Evolutionary conservation across 1,140 invertebrate genomes (phyloP).

Genomic region (Leptoteleia sp.): DNA sequence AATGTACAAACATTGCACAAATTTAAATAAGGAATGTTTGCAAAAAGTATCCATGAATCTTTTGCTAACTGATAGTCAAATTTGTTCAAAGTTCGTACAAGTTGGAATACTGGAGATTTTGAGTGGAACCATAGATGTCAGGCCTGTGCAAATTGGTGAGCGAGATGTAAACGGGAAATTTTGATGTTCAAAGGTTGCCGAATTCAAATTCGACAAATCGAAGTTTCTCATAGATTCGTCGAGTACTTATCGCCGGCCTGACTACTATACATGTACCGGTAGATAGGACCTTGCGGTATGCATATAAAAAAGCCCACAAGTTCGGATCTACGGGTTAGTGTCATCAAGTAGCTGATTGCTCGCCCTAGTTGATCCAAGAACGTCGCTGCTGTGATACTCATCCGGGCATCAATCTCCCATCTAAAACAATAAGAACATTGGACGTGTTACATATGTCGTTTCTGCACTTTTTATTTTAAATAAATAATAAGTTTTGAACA

Average conservation of each 20-base stretch:
- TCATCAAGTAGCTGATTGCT: constrained; percentile 80
- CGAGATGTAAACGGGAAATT: not conserved
- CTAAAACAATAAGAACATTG: constrained; percentile 33
- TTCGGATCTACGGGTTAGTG: constrained; percentile 83
- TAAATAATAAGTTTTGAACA: too few relatives aligned
- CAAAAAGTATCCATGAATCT: too few relatives aligned
- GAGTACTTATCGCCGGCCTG: constrained; percentile 79
- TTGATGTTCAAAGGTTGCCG: not conserved
- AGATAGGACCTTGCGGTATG: constrained; percentile 82
- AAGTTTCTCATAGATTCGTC: constrained; percentile 59
- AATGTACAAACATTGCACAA: too few relatives aligned
- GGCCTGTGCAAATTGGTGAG: constrained; percentile 15
- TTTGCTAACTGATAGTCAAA: too few relatives aligned
- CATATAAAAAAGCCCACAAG: constrained; percentile 82
- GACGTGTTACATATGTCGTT: too few relatives aligned
- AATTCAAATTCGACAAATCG: constrained; percentile 28
- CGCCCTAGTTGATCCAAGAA: constrained; percentile 5
- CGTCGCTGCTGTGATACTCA: not conserved
- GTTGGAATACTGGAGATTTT: not conserved
- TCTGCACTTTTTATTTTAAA: too few relatives aligned
- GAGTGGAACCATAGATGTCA: constrained; percentile 17
- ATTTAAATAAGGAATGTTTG: too few relatives aligned
- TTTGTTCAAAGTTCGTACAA: constrained; percentile 1
- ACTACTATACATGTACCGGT: constrained; percentile 81
- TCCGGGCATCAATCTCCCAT: constrained; percentile 7